A percentile compares a stretch with the other conserved stretches of the same genome.
Evolutionary conservation across 2,113 vertebrate species (phyloP).

Genomic region (Porphyrio hochstetteri): DNA sequence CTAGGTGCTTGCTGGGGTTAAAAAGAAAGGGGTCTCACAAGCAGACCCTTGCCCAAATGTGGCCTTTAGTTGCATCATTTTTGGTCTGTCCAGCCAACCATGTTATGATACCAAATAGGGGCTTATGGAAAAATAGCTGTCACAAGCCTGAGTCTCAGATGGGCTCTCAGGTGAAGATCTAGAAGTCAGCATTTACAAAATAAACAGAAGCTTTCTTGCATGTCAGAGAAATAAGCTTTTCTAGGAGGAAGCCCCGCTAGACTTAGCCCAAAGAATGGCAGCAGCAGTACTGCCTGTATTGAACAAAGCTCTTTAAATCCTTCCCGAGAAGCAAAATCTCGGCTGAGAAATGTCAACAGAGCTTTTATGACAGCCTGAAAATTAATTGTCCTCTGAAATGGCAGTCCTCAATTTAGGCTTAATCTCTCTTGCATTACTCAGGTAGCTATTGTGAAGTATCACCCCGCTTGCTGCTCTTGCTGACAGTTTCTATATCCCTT

Average conservation of each 20-base stretch:
- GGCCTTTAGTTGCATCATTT: neutral
- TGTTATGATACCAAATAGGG: fast-evolving
- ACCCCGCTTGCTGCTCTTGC: neutral
- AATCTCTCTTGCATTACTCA: slow-evolving; percentile 50
- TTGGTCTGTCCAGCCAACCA: fast-evolving
- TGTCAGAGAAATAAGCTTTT: neutral
- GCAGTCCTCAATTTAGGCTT: slow-evolving; percentile 48
- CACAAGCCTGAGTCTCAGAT: neutral
- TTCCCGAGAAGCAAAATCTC: neutral
- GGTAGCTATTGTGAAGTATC: slow-evolving; percentile 61
- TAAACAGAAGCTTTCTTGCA: neutral
- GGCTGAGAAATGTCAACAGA: slow-evolving; percentile 54
- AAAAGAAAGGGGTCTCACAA: neutral
- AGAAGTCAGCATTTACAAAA: neutral
- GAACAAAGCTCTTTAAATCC: slow-evolving; percentile 16
- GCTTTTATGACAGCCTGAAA: slow-evolving; percentile 19
- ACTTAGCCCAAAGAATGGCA: neutral
- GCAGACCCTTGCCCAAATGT: neutral
- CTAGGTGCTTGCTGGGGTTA: neutral
- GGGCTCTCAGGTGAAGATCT: neutral
- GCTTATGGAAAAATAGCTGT: neutral
- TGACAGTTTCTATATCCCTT: slow-evolving; percentile 46
- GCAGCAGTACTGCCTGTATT: neutral
- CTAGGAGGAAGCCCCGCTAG: neutral
- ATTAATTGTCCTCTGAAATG: slow-evolving; percentile 51